These are phyloP conservation scores for Aphaenogaster ashmeadi DNA, from an alignment of 1,140 invertebrate genomes.

Conservation along the genomic window DNA sequence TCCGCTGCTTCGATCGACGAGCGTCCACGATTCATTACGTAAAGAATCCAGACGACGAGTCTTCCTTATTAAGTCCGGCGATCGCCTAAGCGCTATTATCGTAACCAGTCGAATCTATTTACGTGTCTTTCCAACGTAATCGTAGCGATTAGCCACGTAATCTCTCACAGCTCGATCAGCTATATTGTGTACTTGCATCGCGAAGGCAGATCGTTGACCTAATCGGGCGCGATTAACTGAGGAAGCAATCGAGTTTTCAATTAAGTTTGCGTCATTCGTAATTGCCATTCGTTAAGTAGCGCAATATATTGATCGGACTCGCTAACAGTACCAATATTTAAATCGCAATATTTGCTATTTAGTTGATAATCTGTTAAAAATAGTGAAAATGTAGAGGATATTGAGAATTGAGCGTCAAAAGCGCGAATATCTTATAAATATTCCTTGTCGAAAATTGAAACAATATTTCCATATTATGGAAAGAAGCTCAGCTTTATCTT, in stretches of 20 bases:
- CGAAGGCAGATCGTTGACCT: slow-evolving; percentile 14
- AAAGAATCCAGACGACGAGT: not conserved
- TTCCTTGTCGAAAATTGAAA: not conserved
- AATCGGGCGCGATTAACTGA: slow-evolving; percentile 31
- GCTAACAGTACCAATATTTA: not conserved
- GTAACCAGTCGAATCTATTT: slow-evolving; percentile 23
- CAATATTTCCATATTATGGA: not conserved
- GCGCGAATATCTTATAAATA: not conserved
- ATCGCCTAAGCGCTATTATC: slow-evolving; percentile 11
- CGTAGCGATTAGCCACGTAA: slow-evolving; percentile 41
- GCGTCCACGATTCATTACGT: slow-evolving; percentile 60
- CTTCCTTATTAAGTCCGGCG: slow-evolving; percentile 62
- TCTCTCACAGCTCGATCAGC: slow-evolving; percentile 12
- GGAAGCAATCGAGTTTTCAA: not conserved
- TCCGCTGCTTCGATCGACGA: slow-evolving; percentile 28
- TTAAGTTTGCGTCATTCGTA: slow-evolving; percentile 29
- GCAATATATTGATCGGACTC: slow-evolving; percentile 14
- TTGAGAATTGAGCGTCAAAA: not conserved
- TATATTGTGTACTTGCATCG: not conserved
- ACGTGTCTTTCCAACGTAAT: slow-evolving; percentile 50
- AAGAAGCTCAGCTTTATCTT: not conserved
- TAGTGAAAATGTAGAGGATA: not conserved
- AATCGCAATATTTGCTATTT: not conserved
- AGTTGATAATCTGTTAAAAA: not conserved
- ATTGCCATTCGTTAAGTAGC: not conserved